Evolutionary conservation across 1,140 invertebrate species (phyloP).

Genomic region (Tribolium castaneum): DNA sequence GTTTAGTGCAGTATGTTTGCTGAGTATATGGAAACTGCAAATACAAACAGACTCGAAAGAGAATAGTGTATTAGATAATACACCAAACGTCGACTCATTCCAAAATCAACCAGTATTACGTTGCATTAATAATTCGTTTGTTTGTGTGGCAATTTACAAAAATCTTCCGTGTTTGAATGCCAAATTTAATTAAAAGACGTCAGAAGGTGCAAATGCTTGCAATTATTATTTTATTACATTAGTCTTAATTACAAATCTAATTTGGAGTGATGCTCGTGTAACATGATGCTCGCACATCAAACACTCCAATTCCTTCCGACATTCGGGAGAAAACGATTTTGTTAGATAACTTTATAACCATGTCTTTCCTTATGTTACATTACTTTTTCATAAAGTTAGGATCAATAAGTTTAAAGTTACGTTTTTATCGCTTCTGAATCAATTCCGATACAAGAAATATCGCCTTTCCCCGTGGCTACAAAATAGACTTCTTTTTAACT

Average conservation of each 20-base stretch:
- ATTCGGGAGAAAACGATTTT: not conserved
- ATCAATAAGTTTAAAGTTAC: not conserved
- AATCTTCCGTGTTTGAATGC: too few relatives aligned
- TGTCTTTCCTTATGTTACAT: conserved; percentile 6
- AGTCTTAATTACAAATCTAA: not conserved
- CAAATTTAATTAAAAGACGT: not conserved
- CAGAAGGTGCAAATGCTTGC: not conserved
- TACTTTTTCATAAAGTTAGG: conserved; percentile 8
- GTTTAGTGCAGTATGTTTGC: not conserved
- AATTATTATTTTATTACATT: not conserved
- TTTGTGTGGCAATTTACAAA: too few relatives aligned
- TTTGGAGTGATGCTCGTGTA: not conserved
- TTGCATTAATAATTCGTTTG: too few relatives aligned
- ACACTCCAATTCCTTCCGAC: not conserved
- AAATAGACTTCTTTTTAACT: conserved; percentile 31
- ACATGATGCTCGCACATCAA: not conserved
- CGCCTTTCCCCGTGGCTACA: not conserved
- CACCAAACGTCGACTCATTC: not conserved
- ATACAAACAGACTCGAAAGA: not conserved
- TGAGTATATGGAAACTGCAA: not conserved
- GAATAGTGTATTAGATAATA: not conserved
- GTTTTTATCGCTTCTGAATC: conserved; percentile 22
- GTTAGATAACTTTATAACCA: conserved; percentile 1
- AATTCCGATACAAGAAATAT: conserved; percentile 14
- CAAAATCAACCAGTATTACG: too few relatives aligned